Evolutionary conservation across 2,113 vertebrate genomes (phyloP).

Genomic region (Gyps fulvus): DNA sequence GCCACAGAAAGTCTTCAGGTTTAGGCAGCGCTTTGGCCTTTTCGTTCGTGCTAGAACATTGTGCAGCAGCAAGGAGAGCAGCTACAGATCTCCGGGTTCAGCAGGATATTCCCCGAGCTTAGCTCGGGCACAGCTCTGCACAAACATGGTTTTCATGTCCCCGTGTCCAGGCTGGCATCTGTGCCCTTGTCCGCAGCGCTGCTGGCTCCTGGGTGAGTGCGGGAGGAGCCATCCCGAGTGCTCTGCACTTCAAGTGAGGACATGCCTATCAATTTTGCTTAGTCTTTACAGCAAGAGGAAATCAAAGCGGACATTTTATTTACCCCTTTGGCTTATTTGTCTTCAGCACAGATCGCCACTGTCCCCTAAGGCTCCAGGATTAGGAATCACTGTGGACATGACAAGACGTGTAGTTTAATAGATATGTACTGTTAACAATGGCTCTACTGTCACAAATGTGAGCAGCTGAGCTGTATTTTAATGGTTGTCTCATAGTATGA

Average conservation of each 20-base stretch:
- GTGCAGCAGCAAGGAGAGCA: neutral
- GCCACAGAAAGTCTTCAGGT: fast-evolving
- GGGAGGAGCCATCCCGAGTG: neutral
- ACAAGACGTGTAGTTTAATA: neutral
- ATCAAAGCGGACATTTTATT: constrained; percentile 44
- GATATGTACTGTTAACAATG: constrained; percentile 30
- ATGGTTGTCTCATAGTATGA: constrained; percentile 33
- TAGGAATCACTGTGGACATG: neutral
- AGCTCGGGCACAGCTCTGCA: neutral
- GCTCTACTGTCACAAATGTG: constrained; percentile 13
- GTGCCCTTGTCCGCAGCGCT: neutral
- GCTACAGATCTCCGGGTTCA: neutral
- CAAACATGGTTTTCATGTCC: neutral
- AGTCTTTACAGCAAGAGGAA: neutral
- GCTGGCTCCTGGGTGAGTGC: neutral
- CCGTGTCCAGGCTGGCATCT: neutral
- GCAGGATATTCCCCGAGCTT: neutral
- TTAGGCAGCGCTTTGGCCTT: neutral
- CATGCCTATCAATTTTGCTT: constrained; percentile 25
- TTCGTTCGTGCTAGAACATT: neutral
- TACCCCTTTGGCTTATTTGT: constrained; percentile 51
- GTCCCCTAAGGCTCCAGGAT: constrained; percentile 12
- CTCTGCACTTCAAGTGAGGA: neutral
- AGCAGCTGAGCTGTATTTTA: constrained; percentile 21
- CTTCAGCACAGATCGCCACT: constrained; percentile 53